Evolutionary conservation across 2,113 vertebrate genomes (phyloP).

Genomic region (Hipposideros armiger): DNA sequence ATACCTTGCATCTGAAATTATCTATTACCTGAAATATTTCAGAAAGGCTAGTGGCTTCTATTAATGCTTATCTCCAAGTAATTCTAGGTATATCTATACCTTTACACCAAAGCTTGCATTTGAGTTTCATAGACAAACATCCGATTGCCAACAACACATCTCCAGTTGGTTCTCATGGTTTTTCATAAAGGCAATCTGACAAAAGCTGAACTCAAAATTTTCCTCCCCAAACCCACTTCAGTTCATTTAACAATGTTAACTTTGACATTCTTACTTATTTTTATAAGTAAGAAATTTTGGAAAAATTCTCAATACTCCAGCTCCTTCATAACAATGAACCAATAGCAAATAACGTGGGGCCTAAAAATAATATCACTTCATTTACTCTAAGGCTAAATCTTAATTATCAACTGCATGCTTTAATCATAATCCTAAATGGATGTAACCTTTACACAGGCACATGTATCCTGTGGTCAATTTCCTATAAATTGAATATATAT

Average conservation of each 20-base stretch:
- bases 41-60: background rate
- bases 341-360: background rate
- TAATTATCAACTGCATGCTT: background rate
- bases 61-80: background rate
- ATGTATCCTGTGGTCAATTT: background rate
- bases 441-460: background rate
- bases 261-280: background rate
- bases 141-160: background rate
- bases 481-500: background rate
- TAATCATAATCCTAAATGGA: background rate
- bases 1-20: background rate
- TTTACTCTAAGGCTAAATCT: background rate
- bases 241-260: background rate
- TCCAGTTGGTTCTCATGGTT: background rate
- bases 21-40: background rate
- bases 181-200: background rate
- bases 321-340: background rate
- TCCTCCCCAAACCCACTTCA: background rate
- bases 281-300: background rate
- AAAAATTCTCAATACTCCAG: background rate
- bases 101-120: background rate
- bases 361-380: constrained; percentile 5
- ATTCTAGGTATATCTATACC: background rate
- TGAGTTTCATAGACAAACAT: background rate
- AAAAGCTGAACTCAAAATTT: background rate